Evolutionary conservation across 2,797 vertebrate genomes (phyloP).

Genomic region (Apodemus agrarius): DNA sequence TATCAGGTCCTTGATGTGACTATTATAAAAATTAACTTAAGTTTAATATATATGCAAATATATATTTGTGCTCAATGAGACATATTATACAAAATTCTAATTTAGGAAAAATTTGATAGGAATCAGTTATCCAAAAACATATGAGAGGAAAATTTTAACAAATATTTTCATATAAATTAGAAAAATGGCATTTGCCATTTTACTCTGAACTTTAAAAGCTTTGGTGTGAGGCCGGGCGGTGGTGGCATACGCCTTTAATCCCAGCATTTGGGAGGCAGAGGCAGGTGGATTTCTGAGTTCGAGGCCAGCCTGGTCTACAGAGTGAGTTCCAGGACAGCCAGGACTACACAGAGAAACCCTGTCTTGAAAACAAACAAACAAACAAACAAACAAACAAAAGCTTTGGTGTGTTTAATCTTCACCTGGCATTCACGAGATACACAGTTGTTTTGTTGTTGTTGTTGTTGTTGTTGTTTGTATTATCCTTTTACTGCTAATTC

Average conservation of each 20-base stretch:
- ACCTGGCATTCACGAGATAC: background rate
- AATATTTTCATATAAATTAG: background rate
- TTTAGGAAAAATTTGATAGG: background rate
- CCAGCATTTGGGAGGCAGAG: too few relatives aligned
- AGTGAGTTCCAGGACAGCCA: too few relatives aligned
- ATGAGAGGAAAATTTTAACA: background rate
- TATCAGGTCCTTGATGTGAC: background rate
- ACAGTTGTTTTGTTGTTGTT: background rate
- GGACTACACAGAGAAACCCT: too few relatives aligned
- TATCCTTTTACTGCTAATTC: background rate
- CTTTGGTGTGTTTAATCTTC: background rate
- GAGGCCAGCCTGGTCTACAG: too few relatives aligned
- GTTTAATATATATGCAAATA: background rate
- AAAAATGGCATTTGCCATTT: background rate
- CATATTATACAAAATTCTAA: background rate
- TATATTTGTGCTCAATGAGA: background rate
- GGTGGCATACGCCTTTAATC: too few relatives aligned
- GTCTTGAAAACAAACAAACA: too few relatives aligned
- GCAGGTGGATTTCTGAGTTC: too few relatives aligned
- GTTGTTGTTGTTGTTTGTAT: background rate
- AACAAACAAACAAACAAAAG: too few relatives aligned
- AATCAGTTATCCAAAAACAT: background rate
- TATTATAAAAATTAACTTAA: background rate
- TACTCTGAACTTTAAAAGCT: background rate
- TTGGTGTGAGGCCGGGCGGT: too few relatives aligned